Conservation (phyloP, 2,113 vertebrate genomes). For the Hypocryptadius cinnamomeus region DNA sequence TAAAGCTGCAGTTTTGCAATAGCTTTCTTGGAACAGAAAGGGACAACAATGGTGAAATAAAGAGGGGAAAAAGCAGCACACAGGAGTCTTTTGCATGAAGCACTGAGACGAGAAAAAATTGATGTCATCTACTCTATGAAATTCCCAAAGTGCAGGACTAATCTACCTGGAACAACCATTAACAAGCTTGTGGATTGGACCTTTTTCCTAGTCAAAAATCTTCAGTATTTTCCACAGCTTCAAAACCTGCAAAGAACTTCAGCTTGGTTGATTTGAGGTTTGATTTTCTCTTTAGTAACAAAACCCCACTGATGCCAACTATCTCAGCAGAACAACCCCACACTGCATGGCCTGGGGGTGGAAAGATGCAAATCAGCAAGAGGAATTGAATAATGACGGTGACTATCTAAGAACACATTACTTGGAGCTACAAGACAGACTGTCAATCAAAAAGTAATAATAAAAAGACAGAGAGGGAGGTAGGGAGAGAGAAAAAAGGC, state of each 20-base stretch:
- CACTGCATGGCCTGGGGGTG: slow-evolving; percentile 8
- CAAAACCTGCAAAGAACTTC: neutral
- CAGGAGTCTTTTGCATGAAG: neutral
- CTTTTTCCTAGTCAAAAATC: neutral
- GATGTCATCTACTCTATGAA: neutral
- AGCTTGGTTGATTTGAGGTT: neutral
- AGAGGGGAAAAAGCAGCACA: neutral
- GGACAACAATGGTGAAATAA: neutral
- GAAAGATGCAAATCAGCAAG: slow-evolving; percentile 52
- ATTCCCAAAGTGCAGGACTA: neutral
- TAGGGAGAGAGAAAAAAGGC: neutral
- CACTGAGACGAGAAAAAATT: neutral
- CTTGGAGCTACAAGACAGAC: slow-evolving; percentile 4
- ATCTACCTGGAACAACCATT: neutral
- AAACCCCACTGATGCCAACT: neutral
- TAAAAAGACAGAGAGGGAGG: neutral
- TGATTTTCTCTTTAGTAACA: neutral
- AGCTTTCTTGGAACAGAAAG: neutral
- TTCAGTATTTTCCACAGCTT: neutral
- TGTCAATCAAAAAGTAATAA: slow-evolving; percentile 19
- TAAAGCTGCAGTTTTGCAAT: neutral
- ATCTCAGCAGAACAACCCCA: slow-evolving; percentile 5
- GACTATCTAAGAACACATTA: neutral
- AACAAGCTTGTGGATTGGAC: neutral
- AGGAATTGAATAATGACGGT: slow-evolving; percentile 57